These are phyloP conservation scores for Sminthurinus signatus DNA, from an alignment of 1,140 invertebrate species.

Conservation along the genomic window DNA sequence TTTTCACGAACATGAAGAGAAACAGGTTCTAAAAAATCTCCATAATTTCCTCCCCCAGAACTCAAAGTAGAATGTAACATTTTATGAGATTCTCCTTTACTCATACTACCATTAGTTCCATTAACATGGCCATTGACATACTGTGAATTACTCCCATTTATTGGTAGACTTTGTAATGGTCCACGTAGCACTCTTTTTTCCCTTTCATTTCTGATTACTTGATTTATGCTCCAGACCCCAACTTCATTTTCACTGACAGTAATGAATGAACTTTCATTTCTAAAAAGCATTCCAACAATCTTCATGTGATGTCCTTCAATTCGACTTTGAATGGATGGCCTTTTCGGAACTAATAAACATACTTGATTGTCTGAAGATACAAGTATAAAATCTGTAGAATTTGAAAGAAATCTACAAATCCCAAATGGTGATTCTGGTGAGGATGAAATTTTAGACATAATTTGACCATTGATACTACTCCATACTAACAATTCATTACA, in stretches of 20 bases:
- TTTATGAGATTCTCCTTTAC: too few species aligned
- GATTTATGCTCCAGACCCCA: conserved; percentile 30
- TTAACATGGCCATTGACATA: too few species aligned
- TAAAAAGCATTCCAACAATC: conserved; percentile 25
- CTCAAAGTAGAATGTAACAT: too few species aligned
- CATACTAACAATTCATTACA: conserved; percentile 34
- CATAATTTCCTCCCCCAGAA: too few species aligned
- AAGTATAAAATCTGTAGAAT: conserved; percentile 19
- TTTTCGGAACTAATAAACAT: conserved; percentile 14
- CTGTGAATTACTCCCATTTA: too few species aligned
- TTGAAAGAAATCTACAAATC: conserved; percentile 18
- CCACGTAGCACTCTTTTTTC: too few species aligned
- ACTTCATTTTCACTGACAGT: conserved; percentile 36
- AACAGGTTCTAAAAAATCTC: too few species aligned
- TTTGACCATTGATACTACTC: conserved; percentile 22
- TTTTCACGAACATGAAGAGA: too few species aligned
- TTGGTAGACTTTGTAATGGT: too few species aligned
- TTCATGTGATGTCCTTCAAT: conserved; percentile 26
- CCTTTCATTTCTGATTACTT: too few species aligned
- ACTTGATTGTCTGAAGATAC: conserved; percentile 26
- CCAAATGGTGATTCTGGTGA: conserved; percentile 15
- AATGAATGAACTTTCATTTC: conserved; percentile 15
- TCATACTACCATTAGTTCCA: too few species aligned
- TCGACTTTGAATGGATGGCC: conserved; percentile 13
- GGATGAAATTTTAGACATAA: conserved; percentile 27